Evolutionary conservation across 2,888 invertebrate genomes (phyloP).

Genomic region (Mantis religiosa): DNA sequence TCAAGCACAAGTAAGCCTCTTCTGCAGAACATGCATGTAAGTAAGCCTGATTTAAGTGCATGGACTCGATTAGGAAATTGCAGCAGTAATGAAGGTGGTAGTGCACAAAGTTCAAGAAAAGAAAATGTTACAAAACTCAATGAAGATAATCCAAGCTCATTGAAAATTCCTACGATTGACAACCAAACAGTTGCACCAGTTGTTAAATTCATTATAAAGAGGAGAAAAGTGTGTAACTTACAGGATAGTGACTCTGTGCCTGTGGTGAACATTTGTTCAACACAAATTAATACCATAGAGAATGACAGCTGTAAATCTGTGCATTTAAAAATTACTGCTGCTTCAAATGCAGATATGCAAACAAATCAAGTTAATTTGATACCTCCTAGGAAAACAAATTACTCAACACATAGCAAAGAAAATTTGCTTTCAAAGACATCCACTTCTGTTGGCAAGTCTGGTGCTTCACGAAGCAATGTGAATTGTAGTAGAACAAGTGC

Average conservation of each 20-base stretch:
- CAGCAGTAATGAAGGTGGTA: background rate
- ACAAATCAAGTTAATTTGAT: background rate
- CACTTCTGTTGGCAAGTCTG: background rate
- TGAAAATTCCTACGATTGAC: background rate
- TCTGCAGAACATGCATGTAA: background rate
- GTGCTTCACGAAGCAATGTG: too few species aligned
- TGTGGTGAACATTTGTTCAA: background rate
- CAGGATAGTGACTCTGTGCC: background rate
- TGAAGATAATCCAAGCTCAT: background rate
- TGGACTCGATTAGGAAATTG: background rate
- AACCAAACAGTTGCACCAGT: background rate
- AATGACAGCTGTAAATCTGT: background rate
- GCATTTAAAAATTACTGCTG: background rate
- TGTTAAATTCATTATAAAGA: background rate
- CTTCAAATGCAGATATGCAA: background rate
- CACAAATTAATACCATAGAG: background rate
- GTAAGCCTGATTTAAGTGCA: background rate
- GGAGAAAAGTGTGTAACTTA: background rate
- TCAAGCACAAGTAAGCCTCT: background rate
- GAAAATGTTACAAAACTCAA: background rate
- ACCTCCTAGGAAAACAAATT: background rate
- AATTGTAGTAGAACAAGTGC: background rate
- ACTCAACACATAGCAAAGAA: background rate
- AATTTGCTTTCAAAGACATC: background rate
- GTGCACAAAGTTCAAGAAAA: background rate